A percentile compares a stretch with the other conserved stretches of the same genome.
These are phyloP conservation scores for Istiophorus platypterus DNA, from an alignment of 2,113 vertebrate species.

Conservation along the genomic window DNA sequence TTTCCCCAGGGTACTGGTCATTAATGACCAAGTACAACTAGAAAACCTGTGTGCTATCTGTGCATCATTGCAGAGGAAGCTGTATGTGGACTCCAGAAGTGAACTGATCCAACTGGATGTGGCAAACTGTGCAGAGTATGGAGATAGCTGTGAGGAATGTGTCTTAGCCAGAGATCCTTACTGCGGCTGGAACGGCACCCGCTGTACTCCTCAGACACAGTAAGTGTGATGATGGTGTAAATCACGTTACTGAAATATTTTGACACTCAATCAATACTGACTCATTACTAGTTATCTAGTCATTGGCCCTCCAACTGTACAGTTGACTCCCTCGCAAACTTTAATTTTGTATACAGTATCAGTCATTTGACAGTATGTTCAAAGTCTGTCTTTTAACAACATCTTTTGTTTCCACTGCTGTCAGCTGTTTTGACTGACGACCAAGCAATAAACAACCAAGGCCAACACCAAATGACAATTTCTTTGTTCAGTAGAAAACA, in stretches of 20 bases:
- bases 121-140: conserved; percentile 69
- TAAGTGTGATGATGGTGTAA: conserved; percentile 18
- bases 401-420: background rate
- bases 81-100: conserved; percentile 63
- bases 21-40: no score
- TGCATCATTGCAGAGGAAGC: conserved; percentile 68
- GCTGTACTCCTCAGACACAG: background rate
- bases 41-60: background rate
- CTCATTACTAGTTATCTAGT: background rate
- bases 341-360: no score
- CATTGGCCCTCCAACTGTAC: background rate
- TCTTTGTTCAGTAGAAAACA: no score
- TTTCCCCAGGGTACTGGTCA: background rate
- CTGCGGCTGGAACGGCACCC: conserved; percentile 68
- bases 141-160: conserved; percentile 62
- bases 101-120: conserved; percentile 78
- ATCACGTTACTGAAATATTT: background rate
- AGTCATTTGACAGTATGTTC: background rate
- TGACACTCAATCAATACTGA: background rate
- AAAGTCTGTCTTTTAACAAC: background rate
- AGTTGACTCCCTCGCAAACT: background rate
- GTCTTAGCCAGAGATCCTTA: conserved; percentile 79
- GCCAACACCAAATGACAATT: no score
- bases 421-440: background rate
- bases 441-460: background rate